phyloP scores from a whole-genome alignment of 2,888 invertebrate species.

The Drosophila flavopinicola region DNA sequence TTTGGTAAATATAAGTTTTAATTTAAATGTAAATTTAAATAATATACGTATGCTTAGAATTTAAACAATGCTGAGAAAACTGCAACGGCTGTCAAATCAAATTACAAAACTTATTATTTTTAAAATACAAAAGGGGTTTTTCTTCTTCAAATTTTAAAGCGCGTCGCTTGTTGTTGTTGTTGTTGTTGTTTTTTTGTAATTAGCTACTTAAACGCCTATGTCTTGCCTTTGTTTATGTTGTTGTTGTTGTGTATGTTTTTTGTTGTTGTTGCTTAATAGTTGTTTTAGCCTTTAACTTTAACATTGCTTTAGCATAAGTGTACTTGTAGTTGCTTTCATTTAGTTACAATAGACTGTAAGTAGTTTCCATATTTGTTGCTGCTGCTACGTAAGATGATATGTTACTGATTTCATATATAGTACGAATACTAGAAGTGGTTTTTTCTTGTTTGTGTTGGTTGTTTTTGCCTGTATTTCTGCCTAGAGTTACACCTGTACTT shows the following conservation, averaged over 20 bases:
- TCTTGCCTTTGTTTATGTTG: slow-evolving; percentile 41
- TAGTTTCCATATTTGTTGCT: slow-evolving; percentile 48
- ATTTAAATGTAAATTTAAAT: slow-evolving; percentile 50
- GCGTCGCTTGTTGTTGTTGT: slow-evolving; percentile 11
- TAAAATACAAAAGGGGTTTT: slow-evolving; percentile 14
- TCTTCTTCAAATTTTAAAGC: slow-evolving; percentile 12
- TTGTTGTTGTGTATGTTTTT: slow-evolving; percentile 27
- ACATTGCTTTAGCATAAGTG: slow-evolving; percentile 55
- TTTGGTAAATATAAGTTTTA: slow-evolving; percentile 78
- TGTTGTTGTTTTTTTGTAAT: slow-evolving; percentile 32
- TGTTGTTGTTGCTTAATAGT: slow-evolving; percentile 10
- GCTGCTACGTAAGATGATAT: slow-evolving; percentile 82
- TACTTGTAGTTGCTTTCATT: slow-evolving; percentile 59
- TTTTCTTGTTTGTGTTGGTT: slow-evolving; percentile 16
- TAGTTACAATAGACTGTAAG: slow-evolving; percentile 62
- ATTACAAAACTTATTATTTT: slow-evolving; percentile 16
- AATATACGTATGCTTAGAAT: slow-evolving; percentile 56
- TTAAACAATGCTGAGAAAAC: slow-evolving; percentile 47
- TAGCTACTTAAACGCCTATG: slow-evolving; percentile 61
- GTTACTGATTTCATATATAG: slow-evolving; percentile 76
- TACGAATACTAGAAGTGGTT: slow-evolving; percentile 25
- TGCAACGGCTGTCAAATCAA: slow-evolving; percentile 21
- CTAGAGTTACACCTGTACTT: slow-evolving; percentile 20
- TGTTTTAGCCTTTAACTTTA: slow-evolving; percentile 49
- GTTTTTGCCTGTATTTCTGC: slow-evolving; percentile 25